These are phyloP conservation scores for Ceratothoa steindachneri DNA, from an alignment of 2,888 invertebrate genomes.

Conservation along the genomic window DNA sequence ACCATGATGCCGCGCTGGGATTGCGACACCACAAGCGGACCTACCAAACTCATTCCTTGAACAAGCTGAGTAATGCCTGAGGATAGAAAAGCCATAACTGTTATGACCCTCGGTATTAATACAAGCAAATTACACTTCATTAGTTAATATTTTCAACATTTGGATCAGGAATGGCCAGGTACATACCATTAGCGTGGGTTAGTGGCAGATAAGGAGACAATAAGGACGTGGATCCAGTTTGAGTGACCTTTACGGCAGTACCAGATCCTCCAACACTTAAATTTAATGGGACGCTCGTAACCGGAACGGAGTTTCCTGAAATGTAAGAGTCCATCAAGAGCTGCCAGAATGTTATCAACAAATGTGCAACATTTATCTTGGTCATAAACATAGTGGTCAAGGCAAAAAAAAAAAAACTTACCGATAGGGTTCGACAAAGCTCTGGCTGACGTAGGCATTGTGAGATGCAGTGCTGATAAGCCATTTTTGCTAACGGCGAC, in stretches of 20 bases:
- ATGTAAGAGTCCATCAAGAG: slow-evolving; percentile 2
- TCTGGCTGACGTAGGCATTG: slow-evolving; percentile 32
- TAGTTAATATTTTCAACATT: not conserved
- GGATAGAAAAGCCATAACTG: not conserved
- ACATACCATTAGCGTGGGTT: slow-evolving; percentile 40
- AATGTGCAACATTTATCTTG: not conserved
- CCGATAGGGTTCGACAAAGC: slow-evolving; percentile 16
- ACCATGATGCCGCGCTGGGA: slow-evolving; percentile 30
- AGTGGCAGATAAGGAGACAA: slow-evolving; percentile 37
- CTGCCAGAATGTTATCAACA: not conserved
- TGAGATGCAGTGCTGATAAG: slow-evolving; percentile 34
- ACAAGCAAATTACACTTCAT: not conserved
- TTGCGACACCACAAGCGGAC: slow-evolving; percentile 37
- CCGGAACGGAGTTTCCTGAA: slow-evolving; percentile 28
- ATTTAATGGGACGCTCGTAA: slow-evolving; percentile 40
- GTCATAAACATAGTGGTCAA: not conserved
- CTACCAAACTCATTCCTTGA: slow-evolving; percentile 31
- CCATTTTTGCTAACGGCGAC: slow-evolving; percentile 36
- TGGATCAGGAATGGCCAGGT: not conserved
- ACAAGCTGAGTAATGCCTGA: slow-evolving; percentile 42
- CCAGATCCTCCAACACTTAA: slow-evolving; percentile 34
- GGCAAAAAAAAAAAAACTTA: not conserved
- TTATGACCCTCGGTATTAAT: not conserved
- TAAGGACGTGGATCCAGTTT: slow-evolving; percentile 27
- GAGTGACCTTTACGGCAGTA: slow-evolving; percentile 30